These are phyloP conservation scores for Panorpa germanica DNA, from an alignment of 2,888 invertebrate species.

Conservation along the genomic window DNA sequence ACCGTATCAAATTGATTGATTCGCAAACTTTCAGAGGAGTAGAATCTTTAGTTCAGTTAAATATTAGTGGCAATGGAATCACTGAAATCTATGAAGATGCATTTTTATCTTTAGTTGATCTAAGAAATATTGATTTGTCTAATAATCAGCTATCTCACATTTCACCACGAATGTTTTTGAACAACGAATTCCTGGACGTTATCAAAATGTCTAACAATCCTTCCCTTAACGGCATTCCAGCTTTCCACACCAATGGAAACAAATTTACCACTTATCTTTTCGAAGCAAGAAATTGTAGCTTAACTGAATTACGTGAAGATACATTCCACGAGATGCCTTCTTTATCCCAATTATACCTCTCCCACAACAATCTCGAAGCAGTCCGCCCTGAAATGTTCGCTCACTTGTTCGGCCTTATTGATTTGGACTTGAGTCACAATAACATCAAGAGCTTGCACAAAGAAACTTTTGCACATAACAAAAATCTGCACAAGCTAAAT, in stretches of 20 bases:
- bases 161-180: slow-evolving; percentile 45
- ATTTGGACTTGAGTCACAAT: slow-evolving; percentile 56
- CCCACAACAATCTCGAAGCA: slow-evolving; percentile 42
- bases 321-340: slow-evolving; percentile 54
- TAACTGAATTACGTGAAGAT: slow-evolving; percentile 37
- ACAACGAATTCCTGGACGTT: slow-evolving; percentile 47
- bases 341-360: slow-evolving; percentile 42
- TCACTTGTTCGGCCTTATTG: slow-evolving; percentile 35
- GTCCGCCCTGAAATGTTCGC: slow-evolving; percentile 34
- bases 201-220: slow-evolving; percentile 54
- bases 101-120: slow-evolving; percentile 41
- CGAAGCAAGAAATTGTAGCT: slow-evolving; percentile 55
- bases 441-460: slow-evolving; percentile 36
- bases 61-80: slow-evolving; percentile 49
- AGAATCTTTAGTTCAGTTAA: slow-evolving; percentile 41
- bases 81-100: slow-evolving; percentile 46
- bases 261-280: slow-evolving; percentile 45
- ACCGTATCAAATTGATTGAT: slow-evolving; percentile 41
- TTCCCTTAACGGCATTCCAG: slow-evolving; percentile 42
- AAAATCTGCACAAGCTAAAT: slow-evolving; percentile 41
- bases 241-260: slow-evolving; percentile 37
- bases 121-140: slow-evolving; percentile 54
- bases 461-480: slow-evolving; percentile 45
- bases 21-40: slow-evolving; percentile 44
- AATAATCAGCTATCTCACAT: slow-evolving; percentile 48